Evolutionary conservation across 2,888 invertebrate species (phyloP).

Genomic region (Lasioglossum leucozonium): DNA sequence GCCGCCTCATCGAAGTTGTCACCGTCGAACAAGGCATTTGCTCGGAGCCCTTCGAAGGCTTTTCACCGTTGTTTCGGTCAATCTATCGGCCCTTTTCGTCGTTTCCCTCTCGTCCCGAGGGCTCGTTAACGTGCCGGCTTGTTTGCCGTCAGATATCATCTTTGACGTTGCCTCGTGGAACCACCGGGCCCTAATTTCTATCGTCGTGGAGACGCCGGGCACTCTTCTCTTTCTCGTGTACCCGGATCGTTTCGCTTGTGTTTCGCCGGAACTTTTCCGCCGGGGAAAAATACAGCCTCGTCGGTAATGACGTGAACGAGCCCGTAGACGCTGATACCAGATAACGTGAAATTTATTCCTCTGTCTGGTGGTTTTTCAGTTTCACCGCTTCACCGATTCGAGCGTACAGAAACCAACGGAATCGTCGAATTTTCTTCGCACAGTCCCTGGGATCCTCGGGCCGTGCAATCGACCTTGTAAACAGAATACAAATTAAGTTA

Average conservation of each 20-base stretch:
- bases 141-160: slow-evolving; percentile 79
- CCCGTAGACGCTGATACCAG: not conserved
- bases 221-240: not conserved
- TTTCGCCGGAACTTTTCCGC: slow-evolving; percentile 19
- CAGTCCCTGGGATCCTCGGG: too few species aligned
- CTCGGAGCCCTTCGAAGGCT: slow-evolving; percentile 49
- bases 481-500: too few species aligned
- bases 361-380: not conserved
- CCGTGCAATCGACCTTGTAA: too few species aligned
- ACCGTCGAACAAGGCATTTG: slow-evolving; percentile 62
- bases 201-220: slow-evolving; percentile 14
- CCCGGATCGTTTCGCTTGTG: slow-evolving; percentile 20
- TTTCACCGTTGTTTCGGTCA: slow-evolving; percentile 55
- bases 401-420: not conserved
- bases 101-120: slow-evolving; percentile 56
- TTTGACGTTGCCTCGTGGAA: slow-evolving; percentile 61
- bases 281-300: not conserved
- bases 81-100: slow-evolving; percentile 57
- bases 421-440: not conserved
- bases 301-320: slow-evolving; percentile 10
- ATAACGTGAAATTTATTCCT: not conserved
- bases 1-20: slow-evolving; percentile 64
- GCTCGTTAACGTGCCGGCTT: slow-evolving; percentile 79
- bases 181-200: slow-evolving; percentile 60
- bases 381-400: not conserved